Evolutionary conservation across 2,888 invertebrate species (phyloP).

Genomic region (Siphlonurus alternatus): DNA sequence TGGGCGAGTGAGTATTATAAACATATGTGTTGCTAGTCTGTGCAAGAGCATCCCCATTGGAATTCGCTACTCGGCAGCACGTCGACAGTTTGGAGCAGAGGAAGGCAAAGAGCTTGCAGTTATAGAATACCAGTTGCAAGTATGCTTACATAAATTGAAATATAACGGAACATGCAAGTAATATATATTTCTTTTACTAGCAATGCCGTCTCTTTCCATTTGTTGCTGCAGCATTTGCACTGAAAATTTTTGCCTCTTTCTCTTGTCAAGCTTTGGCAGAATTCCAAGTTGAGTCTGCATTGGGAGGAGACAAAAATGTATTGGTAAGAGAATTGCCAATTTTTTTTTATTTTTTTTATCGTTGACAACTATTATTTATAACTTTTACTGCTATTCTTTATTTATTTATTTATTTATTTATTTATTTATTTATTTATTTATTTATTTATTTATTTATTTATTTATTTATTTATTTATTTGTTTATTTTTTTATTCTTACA

Average conservation of each 20-base stretch:
- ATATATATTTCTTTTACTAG: slow-evolving; percentile 18
- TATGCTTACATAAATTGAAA: slow-evolving; percentile 1
- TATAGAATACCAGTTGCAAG: slow-evolving; percentile 34
- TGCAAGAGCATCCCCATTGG: slow-evolving; percentile 59
- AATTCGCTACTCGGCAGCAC: slow-evolving; percentile 40
- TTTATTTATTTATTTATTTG: too few species aligned
- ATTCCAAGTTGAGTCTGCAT: slow-evolving; percentile 13
- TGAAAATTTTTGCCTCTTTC: slow-evolving; percentile 17
- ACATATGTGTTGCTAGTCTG: slow-evolving; percentile 36
- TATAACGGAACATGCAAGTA: too few species aligned
- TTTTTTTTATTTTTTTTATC: background rate
- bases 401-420: too few species aligned
- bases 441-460: too few species aligned
- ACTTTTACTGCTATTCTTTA: too few species aligned
- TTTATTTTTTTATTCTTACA: too few species aligned
- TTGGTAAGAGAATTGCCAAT: too few species aligned
- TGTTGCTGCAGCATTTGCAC: slow-evolving; percentile 24
- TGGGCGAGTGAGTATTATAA: slow-evolving; percentile 59
- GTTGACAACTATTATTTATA: too few species aligned
- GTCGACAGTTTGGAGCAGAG: slow-evolving; percentile 27
- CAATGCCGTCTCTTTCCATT: slow-evolving; percentile 31
- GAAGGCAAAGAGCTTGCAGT: slow-evolving; percentile 30
- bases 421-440: too few species aligned
- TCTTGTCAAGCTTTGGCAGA: slow-evolving; percentile 15
- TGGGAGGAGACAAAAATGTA: background rate